Evolutionary conservation across 2,797 vertebrate genomes (phyloP).

Genomic region (Microctenopoma steveboyesi): DNA sequence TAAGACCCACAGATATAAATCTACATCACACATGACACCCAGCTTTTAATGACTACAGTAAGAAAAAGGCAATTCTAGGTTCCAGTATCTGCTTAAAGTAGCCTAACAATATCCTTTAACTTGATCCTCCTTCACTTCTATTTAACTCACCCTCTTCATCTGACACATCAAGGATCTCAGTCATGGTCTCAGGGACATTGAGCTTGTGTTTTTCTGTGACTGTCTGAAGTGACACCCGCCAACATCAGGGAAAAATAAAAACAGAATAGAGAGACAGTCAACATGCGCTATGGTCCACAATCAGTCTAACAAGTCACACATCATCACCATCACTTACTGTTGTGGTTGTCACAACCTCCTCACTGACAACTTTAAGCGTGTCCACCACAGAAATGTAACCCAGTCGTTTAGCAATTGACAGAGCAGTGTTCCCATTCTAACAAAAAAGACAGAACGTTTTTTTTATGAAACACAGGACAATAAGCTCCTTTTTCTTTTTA

Average conservation of each 20-base stretch:
- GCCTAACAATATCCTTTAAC: background rate
- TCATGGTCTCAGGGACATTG: slow-evolving; percentile 99
- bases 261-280: background rate
- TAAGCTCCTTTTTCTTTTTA: background rate
- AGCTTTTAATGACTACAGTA: background rate
- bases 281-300: background rate
- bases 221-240: slow-evolving; percentile 78
- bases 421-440: slow-evolving; percentile 97
- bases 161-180: slow-evolving; percentile 96
- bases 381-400: slow-evolving; percentile 99
- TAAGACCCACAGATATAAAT: slow-evolving; percentile 32
- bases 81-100: background rate
- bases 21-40: slow-evolving; percentile 12
- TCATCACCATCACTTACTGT: slow-evolving; percentile 84
- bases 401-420: slow-evolving; percentile 94
- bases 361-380: slow-evolving; percentile 95
- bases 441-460: background rate
- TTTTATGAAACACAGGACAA: background rate
- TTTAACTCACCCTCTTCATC: slow-evolving; percentile 95
- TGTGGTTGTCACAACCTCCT: slow-evolving; percentile 94
- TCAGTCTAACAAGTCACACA: background rate
- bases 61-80: background rate
- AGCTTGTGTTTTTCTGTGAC: slow-evolving; percentile 98
- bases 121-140: background rate
- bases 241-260: slow-evolving; percentile 10